Conservation (phyloP, 2,888 invertebrate genomes). For the Argynnis bischoffii region DNA sequence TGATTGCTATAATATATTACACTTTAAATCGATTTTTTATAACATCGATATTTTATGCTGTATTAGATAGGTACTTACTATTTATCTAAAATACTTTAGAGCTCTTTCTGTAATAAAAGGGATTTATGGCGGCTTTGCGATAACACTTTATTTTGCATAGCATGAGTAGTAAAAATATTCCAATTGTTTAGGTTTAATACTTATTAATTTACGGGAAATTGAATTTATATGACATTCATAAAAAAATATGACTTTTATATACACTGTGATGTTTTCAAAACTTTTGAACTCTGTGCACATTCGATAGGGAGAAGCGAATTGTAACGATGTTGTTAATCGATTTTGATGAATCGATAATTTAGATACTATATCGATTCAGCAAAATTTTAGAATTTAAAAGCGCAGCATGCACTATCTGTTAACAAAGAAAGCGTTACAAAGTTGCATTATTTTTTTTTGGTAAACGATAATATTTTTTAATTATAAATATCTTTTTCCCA, state of each 20-base stretch:
- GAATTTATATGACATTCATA: conserved; percentile 13
- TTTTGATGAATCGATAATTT: not conserved
- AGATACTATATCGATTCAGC: not conserved
- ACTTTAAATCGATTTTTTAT: not conserved
- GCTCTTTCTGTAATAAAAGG: conserved; percentile 11
- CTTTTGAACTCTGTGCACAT: conserved; percentile 1
- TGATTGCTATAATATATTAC: not conserved
- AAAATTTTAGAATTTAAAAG: not conserved
- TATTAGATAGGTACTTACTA: not conserved
- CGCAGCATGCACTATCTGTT: not conserved
- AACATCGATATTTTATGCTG: not conserved
- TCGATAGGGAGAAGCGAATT: not conserved
- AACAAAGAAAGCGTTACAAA: not conserved
- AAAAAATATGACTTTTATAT: conserved; percentile 12
- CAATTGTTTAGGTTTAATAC: conserved; percentile 28
- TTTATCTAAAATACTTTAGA: conserved; percentile 2
- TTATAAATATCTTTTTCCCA: conserved; percentile 29
- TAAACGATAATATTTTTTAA: conserved; percentile 20
- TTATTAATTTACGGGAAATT: conserved; percentile 18
- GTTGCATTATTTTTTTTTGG: not conserved
- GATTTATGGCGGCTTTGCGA: conserved; percentile 24
- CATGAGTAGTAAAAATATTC: conserved; percentile 32
- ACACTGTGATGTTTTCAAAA: conserved; percentile 36
- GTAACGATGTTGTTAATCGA: not conserved
- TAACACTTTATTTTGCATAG: conserved; percentile 28